Base-by-base conservation (phyloP, 2,888 invertebrate species). In the Meloe dianella region DNA sequence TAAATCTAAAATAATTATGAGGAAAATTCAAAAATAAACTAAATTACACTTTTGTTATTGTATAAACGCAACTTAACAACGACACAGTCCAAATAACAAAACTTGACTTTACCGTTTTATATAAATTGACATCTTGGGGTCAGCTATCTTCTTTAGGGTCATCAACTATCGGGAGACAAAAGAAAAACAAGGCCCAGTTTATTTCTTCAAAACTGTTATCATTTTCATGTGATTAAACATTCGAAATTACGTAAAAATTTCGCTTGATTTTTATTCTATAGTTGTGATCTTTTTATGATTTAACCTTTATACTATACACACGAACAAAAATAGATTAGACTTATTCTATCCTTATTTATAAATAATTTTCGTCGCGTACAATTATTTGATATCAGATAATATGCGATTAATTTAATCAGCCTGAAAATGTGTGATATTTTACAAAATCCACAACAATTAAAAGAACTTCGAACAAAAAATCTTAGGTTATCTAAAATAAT, bases 131-230 rank as follows among this genome's bases (percentile, higher is more conserved):
- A 63, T 74, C 71, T 73, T 69, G 77, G 78, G 80, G 78, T 78
- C 78, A 78, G 72, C 74, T 78, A 78, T 79, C 78, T 74, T 70
- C 68, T 62, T 63, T 71, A 71, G 77, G 80, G 80, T 80, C 80
- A 79, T 74, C 73, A 63, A 63, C 76, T 77, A 78, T 75, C 76
- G 72, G 59, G 70, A 73, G 72, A 75, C 77, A 71, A 76, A 74
- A 73, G 71, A 67, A 74, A 76, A 79, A 78, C 75, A 77, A 77
- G 74, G 62, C 73, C 75, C 70, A 75, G 70, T 75, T 75, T 57
- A 67, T 67, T 64, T 69, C 56, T 56, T 63, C 68, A 66, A 69
- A 69, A 61, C 59, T 38, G 61, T 69, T 71, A 71, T 73, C 68
- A 60, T 65, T 70, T 74, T 71, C 75, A 74, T 75, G 73, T 74